Evolutionary conservation across 2,888 invertebrate genomes (phyloP).

Genomic region (Ryuthela nishihirai): DNA sequence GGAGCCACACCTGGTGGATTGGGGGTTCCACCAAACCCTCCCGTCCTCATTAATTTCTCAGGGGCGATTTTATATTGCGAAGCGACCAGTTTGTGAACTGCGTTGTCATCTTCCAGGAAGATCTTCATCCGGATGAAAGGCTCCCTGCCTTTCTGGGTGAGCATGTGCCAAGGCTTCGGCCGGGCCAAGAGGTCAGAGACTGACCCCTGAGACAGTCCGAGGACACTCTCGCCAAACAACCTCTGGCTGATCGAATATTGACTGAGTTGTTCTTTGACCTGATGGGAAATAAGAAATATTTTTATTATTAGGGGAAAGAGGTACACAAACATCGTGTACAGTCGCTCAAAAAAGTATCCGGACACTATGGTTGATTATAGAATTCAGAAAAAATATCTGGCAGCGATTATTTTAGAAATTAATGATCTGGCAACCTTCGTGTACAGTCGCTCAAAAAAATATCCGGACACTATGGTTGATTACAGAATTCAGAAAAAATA

Average conservation of each 20-base stretch:
- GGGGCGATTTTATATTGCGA: conserved; percentile 98
- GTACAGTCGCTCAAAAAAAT: too few species aligned
- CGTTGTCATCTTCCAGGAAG: conserved; percentile 93
- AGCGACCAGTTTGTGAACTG: conserved; percentile 90
- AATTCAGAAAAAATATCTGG: too few species aligned
- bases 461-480: too few species aligned
- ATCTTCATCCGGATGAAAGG: conserved; percentile 98
- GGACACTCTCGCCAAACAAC: conserved; percentile 95
- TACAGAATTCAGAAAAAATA: too few species aligned
- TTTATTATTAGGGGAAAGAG: too few species aligned
- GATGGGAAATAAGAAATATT: conserved; percentile 35
- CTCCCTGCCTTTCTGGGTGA: conserved; percentile 93
- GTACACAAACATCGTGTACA: too few species aligned
- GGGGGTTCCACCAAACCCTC: conserved; percentile 41
- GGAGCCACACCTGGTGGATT: conserved; percentile 27
- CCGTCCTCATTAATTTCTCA: conserved; percentile 91
- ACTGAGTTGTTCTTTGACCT: conserved; percentile 87
- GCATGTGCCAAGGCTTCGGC: conserved; percentile 99
- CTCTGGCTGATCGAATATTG: conserved; percentile 97
- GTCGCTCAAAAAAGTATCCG: too few species aligned
- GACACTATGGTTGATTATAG: too few species aligned
- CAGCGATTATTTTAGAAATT: too few species aligned
- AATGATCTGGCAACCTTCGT: too few species aligned
- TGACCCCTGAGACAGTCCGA: conserved; percentile 93
- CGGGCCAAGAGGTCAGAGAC: conserved; percentile 95